These are phyloP conservation scores for Laothoe populi DNA, from an alignment of 2,888 invertebrate species.

Conservation along the genomic window DNA sequence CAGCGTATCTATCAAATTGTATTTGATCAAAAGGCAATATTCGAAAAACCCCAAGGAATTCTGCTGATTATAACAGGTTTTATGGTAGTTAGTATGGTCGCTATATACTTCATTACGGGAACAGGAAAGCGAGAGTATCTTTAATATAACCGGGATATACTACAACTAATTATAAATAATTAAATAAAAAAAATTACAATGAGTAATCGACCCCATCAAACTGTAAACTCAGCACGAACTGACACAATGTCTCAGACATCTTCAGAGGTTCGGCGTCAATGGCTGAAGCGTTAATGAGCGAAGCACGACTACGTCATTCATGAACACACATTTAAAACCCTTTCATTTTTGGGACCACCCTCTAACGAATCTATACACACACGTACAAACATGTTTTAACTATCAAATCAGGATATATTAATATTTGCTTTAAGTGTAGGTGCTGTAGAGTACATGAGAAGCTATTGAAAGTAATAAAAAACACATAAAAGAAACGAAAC, in stretches of 20 bases:
- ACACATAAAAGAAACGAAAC: background rate
- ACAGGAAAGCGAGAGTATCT: too few relatives aligned
- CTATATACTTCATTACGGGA: too few relatives aligned
- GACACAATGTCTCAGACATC: background rate
- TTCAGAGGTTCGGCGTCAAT: constrained; percentile 4
- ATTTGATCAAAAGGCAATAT: too few relatives aligned
- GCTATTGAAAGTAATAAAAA: background rate
- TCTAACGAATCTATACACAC: constrained; percentile 18
- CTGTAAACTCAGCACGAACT: background rate
- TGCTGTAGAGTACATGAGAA: background rate
- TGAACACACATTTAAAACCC: constrained; percentile 4
- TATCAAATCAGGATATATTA: constrained; percentile 22
- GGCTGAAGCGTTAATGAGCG: constrained; percentile 12
- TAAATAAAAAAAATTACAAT: background rate
- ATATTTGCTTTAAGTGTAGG: constrained; percentile 13
- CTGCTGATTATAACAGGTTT: too few relatives aligned
- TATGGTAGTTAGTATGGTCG: too few relatives aligned
- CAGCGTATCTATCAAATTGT: too few relatives aligned
- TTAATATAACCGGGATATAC: too few relatives aligned
- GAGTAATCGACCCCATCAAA: background rate
- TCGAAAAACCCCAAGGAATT: too few relatives aligned
- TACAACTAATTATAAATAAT: background rate
- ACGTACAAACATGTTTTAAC: constrained; percentile 24
- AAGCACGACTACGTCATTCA: constrained; percentile 17
- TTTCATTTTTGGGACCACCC: constrained; percentile 19